Percentiles rank a stretch among this genome's conserved stretches.
phyloP scores from a whole-genome alignment of 2,113 vertebrate genomes.

The Struthio camelus region DNA sequence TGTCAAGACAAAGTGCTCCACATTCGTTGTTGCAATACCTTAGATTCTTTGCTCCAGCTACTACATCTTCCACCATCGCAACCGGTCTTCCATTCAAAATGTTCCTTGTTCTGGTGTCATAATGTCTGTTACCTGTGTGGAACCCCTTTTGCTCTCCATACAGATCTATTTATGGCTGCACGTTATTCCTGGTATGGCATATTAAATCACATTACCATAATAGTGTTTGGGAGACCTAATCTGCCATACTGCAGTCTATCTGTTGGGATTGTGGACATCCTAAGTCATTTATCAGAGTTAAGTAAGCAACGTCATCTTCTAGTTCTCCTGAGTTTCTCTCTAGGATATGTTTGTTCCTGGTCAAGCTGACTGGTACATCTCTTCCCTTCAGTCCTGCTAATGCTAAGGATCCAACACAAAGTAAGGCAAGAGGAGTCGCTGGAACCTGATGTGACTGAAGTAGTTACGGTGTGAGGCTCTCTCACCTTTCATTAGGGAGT shows the following conservation, averaged over 20 bases:
- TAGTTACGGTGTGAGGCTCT: neutral
- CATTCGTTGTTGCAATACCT: neutral
- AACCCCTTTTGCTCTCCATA: too few species aligned
- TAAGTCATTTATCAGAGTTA: neutral
- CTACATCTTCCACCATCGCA: neutral
- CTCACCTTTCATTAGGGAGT: neutral
- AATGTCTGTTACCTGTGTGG: too few species aligned
- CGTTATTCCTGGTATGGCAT: neutral
- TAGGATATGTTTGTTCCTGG: neutral
- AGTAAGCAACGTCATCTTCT: neutral
- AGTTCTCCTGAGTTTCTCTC: neutral
- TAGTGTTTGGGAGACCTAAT: neutral
- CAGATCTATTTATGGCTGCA: neutral
- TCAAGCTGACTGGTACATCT: neutral
- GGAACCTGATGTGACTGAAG: neutral
- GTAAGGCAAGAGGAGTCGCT: neutral
- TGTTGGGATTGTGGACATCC: neutral
- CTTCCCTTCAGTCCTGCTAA: neutral
- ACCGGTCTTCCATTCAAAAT: neutral
- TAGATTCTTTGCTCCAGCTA: neutral
- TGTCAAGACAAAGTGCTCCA: neutral
- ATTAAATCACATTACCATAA: neutral
- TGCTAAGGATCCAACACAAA: neutral
- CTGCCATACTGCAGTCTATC: neutral
- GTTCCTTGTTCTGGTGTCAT: neutral